Conservation (phyloP, 2,113 vertebrate genomes). For the Jacana jacana region DNA sequence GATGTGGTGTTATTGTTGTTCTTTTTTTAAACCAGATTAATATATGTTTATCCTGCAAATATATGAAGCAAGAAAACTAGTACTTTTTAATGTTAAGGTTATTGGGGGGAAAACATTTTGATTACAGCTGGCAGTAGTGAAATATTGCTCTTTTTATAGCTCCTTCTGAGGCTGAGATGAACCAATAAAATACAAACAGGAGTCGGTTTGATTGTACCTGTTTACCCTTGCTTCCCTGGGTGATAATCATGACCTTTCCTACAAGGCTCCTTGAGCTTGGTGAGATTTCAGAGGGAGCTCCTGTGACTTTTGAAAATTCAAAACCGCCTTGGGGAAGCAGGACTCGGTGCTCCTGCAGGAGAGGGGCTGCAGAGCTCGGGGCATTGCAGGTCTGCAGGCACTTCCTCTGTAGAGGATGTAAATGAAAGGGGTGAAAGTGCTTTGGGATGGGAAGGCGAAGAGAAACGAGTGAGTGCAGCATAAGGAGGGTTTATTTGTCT, state of each 20-base stretch:
- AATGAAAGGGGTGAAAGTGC: not conserved
- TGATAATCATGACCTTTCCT: not conserved
- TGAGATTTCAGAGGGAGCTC: not conserved
- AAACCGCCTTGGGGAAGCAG: not conserved
- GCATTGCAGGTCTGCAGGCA: not conserved
- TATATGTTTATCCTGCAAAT: not conserved
- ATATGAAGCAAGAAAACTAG: not conserved
- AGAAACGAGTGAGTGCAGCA: not conserved
- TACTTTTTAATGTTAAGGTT: not conserved
- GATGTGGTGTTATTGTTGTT: not conserved
- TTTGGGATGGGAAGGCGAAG: fast-evolving
- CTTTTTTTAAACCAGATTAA: not conserved
- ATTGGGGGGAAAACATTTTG: fast-evolving
- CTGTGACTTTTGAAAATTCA: not conserved
- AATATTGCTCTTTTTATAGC: not conserved
- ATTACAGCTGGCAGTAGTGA: not conserved
- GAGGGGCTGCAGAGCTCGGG: not conserved
- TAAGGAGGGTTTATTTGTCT: not conserved
- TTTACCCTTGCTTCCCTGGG: not conserved
- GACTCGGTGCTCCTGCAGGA: not conserved
- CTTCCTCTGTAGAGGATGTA: not conserved
- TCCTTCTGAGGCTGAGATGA: not conserved
- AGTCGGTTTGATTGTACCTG: not conserved
- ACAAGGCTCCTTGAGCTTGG: not conserved
- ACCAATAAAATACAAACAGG: not conserved